Conservation (phyloP, 2,113 vertebrate genomes). For the Grantiella picta region DNA sequence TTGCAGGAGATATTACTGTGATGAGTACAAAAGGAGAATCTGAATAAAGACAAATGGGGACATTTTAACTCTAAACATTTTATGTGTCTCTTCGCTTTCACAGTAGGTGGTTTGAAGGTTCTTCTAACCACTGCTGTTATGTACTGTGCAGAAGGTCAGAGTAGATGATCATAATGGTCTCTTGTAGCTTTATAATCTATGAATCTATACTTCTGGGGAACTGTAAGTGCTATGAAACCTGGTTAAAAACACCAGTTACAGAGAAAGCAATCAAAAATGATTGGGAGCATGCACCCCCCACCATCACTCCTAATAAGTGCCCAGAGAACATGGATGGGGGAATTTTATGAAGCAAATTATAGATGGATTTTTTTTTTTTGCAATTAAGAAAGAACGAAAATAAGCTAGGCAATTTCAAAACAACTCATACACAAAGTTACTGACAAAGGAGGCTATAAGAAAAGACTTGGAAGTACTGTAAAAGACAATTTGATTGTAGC, state of each 20-base stretch:
- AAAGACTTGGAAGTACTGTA: background rate
- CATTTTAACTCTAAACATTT: conserved; percentile 3
- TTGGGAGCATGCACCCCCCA: background rate
- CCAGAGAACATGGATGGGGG: background rate
- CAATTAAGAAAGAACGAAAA: background rate
- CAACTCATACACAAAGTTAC: background rate
- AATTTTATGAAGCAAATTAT: background rate
- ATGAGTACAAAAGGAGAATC: background rate
- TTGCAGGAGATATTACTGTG: background rate
- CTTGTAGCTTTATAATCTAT: conserved; percentile 15
- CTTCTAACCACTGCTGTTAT: background rate
- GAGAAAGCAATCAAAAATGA: background rate
- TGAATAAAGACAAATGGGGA: background rate
- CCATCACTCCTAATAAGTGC: background rate
- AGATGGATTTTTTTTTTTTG: background rate
- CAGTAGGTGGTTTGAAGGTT: background rate
- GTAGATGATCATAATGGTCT: background rate
- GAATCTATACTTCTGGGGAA: background rate
- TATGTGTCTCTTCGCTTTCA: background rate
- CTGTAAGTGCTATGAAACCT: background rate
- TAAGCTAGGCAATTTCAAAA: background rate
- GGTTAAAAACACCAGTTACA: background rate
- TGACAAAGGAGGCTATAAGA: background rate
- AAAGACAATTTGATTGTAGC: background rate
- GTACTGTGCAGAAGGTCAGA: conserved; percentile 8